Conservation (phyloP, 2,113 vertebrate species). For the Apaloderma vittatum region DNA sequence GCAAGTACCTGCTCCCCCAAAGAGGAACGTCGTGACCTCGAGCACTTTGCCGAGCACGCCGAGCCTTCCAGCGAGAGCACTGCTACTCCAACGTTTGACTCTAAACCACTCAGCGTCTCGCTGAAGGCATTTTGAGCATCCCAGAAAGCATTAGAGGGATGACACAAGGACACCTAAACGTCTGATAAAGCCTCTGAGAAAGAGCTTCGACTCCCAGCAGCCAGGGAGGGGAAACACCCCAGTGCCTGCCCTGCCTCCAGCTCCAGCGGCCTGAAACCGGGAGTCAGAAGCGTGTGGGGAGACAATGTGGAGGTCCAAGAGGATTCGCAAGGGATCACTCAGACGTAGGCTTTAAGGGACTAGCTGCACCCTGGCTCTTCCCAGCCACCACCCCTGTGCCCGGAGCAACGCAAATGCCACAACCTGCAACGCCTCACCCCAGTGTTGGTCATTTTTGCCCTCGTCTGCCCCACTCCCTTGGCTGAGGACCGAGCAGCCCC, state of each 20-base stretch:
- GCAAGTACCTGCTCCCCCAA: background rate
- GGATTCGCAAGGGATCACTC: rapidly evolving
- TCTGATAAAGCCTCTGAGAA: background rate
- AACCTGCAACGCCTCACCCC: too few species aligned
- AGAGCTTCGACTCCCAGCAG: background rate
- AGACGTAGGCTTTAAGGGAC: background rate
- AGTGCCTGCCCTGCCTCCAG: background rate
- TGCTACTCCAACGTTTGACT: background rate
- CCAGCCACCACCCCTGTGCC: background rate
- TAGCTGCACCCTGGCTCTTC: background rate
- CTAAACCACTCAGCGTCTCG: background rate
- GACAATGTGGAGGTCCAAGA: background rate
- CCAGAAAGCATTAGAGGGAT: background rate
- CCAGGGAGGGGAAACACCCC: background rate
- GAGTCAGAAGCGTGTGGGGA: background rate
- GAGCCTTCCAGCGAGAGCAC: too few species aligned
- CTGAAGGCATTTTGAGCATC: background rate
- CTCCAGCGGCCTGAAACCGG: background rate
- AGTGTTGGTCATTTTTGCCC: too few species aligned
- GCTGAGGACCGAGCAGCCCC: background rate
- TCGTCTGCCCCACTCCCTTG: too few species aligned
- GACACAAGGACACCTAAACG: background rate
- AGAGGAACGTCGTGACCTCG: background rate
- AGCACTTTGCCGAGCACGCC: background rate
- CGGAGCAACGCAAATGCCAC: background rate